Evolutionary conservation across 1,140 invertebrate species (phyloP).

Genomic region (Solenopsis fugax): DNA sequence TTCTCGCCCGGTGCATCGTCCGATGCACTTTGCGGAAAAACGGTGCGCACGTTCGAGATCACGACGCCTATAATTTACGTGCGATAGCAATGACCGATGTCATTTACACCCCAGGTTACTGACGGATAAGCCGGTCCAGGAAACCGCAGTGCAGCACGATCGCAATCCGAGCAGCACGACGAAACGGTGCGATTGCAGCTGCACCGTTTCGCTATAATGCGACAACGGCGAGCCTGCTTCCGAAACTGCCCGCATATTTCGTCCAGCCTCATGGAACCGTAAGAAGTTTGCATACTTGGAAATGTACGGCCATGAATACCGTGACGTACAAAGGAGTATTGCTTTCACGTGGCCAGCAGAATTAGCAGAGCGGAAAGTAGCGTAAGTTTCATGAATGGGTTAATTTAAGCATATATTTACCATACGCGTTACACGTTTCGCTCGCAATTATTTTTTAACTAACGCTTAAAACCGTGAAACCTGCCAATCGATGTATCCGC

Average conservation of each 20-base stretch:
- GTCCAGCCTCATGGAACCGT: not conserved
- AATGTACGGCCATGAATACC: not conserved
- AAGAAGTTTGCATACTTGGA: not conserved
- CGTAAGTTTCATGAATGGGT: not conserved
- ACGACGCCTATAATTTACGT: constrained; percentile 79
- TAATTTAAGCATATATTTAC: not conserved
- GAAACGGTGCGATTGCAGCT: constrained; percentile 44
- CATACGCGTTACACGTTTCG: not conserved
- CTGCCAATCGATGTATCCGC: not conserved
- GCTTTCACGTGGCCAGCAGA: not conserved
- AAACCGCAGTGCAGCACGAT: constrained; percentile 62
- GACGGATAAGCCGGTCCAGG: constrained; percentile 79
- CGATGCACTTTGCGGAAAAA: constrained; percentile 23
- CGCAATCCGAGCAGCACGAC: constrained; percentile 46
- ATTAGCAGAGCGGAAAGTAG: not conserved
- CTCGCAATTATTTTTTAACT: not conserved
- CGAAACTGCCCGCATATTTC: constrained; percentile 14
- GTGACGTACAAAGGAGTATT: not conserved
- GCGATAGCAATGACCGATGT: constrained; percentile 74
- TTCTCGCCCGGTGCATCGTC: not conserved
- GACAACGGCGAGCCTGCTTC: not conserved
- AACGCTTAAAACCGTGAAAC: not conserved
- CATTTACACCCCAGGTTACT: constrained; percentile 80
- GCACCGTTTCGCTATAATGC: constrained; percentile 17
- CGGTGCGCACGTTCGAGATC: constrained; percentile 6